Conservation (phyloP, 2,797 vertebrate genomes). For the Alca torda region DNA sequence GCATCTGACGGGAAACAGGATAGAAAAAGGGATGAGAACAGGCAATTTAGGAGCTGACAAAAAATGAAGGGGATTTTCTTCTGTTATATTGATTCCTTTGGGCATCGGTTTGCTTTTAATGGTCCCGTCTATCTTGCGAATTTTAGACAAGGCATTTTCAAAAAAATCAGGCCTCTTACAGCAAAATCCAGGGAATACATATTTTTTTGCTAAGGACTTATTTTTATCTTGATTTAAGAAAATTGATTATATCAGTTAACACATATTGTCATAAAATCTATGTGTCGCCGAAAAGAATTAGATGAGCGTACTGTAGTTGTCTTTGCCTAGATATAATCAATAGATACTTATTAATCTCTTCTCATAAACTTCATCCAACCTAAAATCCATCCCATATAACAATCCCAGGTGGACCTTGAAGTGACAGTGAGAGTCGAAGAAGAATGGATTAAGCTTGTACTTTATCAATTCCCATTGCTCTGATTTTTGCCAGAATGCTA, state of each 20-base stretch:
- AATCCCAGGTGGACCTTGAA: constrained; percentile 12
- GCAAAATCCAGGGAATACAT: background rate
- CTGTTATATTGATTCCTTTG: background rate
- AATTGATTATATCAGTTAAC: background rate
- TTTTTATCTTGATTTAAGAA: background rate
- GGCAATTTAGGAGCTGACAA: background rate
- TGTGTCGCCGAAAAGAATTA: background rate
- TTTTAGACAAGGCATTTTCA: background rate
- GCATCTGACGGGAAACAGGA: background rate
- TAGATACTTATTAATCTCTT: constrained; percentile 2
- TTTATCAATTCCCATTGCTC: background rate
- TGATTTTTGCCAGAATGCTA: background rate
- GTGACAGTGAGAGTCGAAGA: background rate
- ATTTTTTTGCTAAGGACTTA: background rate
- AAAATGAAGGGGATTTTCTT: background rate
- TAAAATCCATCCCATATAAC: background rate
- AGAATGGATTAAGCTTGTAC: constrained; percentile 19
- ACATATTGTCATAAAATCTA: background rate
- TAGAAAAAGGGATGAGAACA: background rate
- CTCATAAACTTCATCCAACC: constrained; percentile 9
- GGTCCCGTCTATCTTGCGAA: fast-evolving
- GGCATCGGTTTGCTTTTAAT: background rate
- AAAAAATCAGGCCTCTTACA: background rate
- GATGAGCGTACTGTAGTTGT: background rate
- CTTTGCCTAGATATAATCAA: constrained; percentile 20